Conservation (phyloP, 2,888 invertebrate species). For the Lasioglossum calceatum region DNA sequence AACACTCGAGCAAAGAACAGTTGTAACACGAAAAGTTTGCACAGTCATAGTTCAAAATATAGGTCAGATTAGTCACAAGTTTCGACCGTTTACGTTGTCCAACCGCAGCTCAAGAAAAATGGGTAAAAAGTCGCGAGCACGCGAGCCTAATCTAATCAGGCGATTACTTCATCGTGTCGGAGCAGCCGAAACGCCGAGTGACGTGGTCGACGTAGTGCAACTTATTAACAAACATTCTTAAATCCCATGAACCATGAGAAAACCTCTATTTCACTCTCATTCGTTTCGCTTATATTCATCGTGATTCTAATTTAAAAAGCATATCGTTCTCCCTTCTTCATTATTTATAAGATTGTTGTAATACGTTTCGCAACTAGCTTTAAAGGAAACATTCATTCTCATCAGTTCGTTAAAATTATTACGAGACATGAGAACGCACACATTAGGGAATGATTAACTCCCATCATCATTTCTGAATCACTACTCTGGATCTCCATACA, state of each 20-base stretch:
- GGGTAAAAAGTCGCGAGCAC: slow-evolving; percentile 35
- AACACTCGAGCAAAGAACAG: background rate
- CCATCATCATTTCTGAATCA: background rate
- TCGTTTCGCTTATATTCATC: background rate
- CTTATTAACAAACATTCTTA: background rate
- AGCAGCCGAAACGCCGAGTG: slow-evolving; percentile 24
- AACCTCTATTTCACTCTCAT: background rate
- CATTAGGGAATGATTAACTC: background rate
- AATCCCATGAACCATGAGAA: background rate
- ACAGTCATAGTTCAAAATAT: slow-evolving; percentile 25
- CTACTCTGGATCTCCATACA: background rate
- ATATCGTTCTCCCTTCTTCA: background rate
- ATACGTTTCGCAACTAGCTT: background rate
- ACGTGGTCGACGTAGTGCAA: slow-evolving; percentile 28
- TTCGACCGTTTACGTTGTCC: slow-evolving; percentile 28
- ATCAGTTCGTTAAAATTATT: background rate
- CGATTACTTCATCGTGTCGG: slow-evolving; percentile 50
- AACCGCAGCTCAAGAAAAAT: slow-evolving; percentile 23
- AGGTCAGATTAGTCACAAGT: slow-evolving; percentile 52
- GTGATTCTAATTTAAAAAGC: background rate
- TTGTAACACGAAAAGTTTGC: background rate
- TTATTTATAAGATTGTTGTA: slow-evolving; percentile 6
- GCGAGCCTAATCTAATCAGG: slow-evolving; percentile 46
- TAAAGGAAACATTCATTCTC: background rate
- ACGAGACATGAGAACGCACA: background rate